Conservation (phyloP, 2,797 vertebrate species). For the Scolopax rusticola region DNA sequence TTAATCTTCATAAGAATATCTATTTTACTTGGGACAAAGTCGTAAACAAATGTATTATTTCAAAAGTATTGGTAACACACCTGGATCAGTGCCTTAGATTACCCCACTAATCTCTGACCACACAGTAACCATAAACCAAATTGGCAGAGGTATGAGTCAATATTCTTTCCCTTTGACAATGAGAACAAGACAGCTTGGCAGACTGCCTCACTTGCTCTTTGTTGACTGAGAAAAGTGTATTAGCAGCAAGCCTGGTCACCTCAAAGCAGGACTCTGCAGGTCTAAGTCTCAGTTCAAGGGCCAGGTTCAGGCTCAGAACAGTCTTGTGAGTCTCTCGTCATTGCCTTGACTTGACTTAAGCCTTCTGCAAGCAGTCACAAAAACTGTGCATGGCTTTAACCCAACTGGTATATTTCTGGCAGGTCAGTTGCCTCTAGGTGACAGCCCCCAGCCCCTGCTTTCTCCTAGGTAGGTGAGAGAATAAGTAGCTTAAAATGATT, state of each 20-base stretch:
- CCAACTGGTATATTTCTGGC: not conserved
- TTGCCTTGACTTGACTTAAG: not conserved
- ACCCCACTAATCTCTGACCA: not conserved
- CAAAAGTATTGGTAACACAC: not conserved
- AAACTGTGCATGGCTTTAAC: not conserved
- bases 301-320: not conserved
- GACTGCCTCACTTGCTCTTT: not conserved
- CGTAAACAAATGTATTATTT: not conserved
- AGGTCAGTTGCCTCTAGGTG: not conserved
- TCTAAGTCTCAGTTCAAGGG: not conserved
- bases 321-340: accelerated
- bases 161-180: not conserved
- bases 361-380: not conserved
- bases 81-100: not conserved
- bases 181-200: not conserved
- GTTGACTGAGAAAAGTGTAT: not conserved
- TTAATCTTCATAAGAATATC: not conserved
- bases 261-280: not conserved
- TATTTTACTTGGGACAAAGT: not conserved
- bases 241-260: not conserved
- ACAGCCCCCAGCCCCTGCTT: not conserved
- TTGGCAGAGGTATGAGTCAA: not conserved
- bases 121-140: not conserved
- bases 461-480: not conserved
- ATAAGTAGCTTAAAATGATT: not conserved